Base-by-base conservation (phyloP, 30 jellyfish, hydroid and myxozoan genomes). In the Pelagia noctiluca region DNA sequence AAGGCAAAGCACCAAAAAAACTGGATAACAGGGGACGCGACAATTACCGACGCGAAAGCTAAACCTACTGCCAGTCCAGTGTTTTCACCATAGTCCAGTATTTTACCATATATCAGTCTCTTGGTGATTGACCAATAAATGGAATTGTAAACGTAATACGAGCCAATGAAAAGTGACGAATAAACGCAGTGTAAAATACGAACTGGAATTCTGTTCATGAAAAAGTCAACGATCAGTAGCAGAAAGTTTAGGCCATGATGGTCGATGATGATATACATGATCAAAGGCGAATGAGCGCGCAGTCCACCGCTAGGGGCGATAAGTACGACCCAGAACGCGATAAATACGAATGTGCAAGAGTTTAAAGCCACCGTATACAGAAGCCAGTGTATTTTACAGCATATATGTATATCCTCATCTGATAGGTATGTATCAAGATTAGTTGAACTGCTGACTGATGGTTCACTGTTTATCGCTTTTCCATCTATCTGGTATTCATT, bases 251-350 rank as follows among this genome's bases (percentile, higher is more conserved):
- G 69, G 2, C 96, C 96, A 30, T 88, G 96, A 8, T 92, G 91
- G 52, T 88, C 96, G 23, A 88, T 38, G 24, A 78, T 65, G 23
- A 88, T 54, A 50, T 16, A 87, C 0, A 83, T 87, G 4, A 47
- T 63, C 68, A 87, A 60, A 1, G 88, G 16, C 10, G 86, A 84
- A 2, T 13, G 23, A 26, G 30, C 35, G 22, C 88, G 80, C 19
- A 61, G 75, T 54, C 66, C 78, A 22, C 84, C 28, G 50, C 71
- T 11, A 7, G 90, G 91, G 18, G 86, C 87, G n/a, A n/a, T n/a
- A n/a, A 90, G 61, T 61, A 83, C 62, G 28, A 67, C 75, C 97
- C 97, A 90, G 53, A 71, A 90, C 18, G 84, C 84, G 22, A 83
- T 21, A 28, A 90, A 77, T 2, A 90, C 95, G 18, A 83, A 52